A percentile compares a stretch with the other conserved stretches of the same genome.
Conservation (phyloP, 2,797 vertebrate species). For the Huso huso region DNA sequence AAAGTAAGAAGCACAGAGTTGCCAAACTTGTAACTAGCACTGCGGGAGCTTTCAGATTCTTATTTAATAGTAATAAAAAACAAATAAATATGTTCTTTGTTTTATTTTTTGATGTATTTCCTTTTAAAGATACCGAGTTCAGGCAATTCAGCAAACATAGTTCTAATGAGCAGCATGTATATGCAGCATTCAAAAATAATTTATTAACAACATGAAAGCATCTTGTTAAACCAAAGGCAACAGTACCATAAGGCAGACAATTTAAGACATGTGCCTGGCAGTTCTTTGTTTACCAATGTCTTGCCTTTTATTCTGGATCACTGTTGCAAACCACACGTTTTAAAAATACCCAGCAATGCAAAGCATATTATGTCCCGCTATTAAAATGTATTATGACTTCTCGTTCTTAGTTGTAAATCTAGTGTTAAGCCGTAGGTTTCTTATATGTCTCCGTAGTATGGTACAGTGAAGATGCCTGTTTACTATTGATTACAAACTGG, state of each 20-base stretch:
- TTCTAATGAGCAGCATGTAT: slow-evolving; percentile 29
- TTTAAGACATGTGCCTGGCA: slow-evolving; percentile 41
- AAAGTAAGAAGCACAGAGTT: slow-evolving; percentile 20
- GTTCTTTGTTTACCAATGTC: slow-evolving; percentile 45
- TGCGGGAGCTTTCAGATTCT: slow-evolving; percentile 20
- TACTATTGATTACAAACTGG: too few relatives aligned
- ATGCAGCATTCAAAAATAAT: slow-evolving; percentile 18
- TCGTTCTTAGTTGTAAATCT: not conserved
- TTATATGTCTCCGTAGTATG: too few relatives aligned
- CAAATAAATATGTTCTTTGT: not conserved
- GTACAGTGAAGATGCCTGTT: too few relatives aligned
- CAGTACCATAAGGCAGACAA: slow-evolving; percentile 24
- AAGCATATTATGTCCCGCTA: slow-evolving; percentile 23
- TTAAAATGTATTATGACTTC: slow-evolving; percentile 21
- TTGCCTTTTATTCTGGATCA: slow-evolving; percentile 20
- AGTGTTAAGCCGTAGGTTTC: too few relatives aligned
- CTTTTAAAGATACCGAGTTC: slow-evolving; percentile 25
- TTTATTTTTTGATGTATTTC: slow-evolving; percentile 25
- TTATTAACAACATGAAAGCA: slow-evolving; percentile 47
- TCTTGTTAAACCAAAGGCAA: slow-evolving; percentile 31
- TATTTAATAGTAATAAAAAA: slow-evolving; percentile 1
- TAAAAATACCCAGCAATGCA: slow-evolving; percentile 31
- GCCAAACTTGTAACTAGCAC: slow-evolving; percentile 16
- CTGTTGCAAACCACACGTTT: slow-evolving; percentile 18
- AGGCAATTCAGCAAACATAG: slow-evolving; percentile 26